phyloP scores from a whole-genome alignment of 2,797 vertebrate species.

The Mallotus villosus region DNA sequence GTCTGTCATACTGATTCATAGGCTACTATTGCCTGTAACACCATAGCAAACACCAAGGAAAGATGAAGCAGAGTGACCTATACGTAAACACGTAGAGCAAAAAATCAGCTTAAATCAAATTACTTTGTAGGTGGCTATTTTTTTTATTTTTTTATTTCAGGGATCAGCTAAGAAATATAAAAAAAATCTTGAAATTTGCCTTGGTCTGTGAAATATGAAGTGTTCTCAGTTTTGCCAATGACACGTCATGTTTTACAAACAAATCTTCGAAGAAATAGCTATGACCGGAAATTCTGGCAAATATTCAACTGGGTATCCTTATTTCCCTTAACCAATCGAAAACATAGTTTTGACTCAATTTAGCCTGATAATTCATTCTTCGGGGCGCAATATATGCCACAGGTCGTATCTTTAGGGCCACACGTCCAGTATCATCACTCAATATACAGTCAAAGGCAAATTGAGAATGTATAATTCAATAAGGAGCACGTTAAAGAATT shows the following conservation, averaged over 20 bases:
- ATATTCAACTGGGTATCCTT: slow-evolving; percentile 46
- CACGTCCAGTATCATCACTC: slow-evolving; percentile 55
- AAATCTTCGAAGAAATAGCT: slow-evolving; percentile 42
- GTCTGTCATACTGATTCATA: slow-evolving; percentile 40
- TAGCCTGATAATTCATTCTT: slow-evolving; percentile 69
- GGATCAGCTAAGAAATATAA: not conserved
- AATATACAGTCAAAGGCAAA: slow-evolving; percentile 69
- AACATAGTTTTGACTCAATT: slow-evolving; percentile 63
- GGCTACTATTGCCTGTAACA: too few species aligned
- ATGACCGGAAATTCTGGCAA: slow-evolving; percentile 64
- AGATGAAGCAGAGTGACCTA: too few species aligned
- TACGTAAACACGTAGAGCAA: too few species aligned
- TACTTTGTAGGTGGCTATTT: not conserved
- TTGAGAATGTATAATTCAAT: slow-evolving; percentile 82
- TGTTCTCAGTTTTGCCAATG: not conserved
- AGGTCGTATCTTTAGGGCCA: slow-evolving; percentile 61
- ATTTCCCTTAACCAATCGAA: slow-evolving; percentile 55
- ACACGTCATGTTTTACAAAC: not conserved
- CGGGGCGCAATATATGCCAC: slow-evolving; percentile 60
- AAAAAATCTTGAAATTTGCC: not conserved
- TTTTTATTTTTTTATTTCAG: not conserved
- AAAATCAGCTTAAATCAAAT: too few species aligned
- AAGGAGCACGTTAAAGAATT: slow-evolving; percentile 85
- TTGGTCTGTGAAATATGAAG: not conserved
- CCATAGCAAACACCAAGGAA: too few species aligned